Evolutionary conservation across 23 tunicate genomes (phyloP).

Genomic region (Halocynthia aurantium): DNA sequence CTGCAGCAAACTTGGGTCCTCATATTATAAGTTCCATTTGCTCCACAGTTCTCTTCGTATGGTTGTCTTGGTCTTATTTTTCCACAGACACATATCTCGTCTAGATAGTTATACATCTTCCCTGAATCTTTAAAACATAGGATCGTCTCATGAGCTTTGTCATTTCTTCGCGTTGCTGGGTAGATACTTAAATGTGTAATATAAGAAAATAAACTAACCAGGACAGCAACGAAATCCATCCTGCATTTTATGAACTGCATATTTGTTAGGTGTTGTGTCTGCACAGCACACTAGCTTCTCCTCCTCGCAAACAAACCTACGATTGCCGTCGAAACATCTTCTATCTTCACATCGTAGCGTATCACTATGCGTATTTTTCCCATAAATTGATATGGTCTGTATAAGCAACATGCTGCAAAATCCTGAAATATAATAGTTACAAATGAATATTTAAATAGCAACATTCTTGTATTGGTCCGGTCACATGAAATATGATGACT

Average conservation of each 20-base stretch:
- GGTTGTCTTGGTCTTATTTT: constrained; percentile 1
- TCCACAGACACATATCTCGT: constrained; percentile 12
- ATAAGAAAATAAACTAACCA: background rate
- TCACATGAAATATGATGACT: too few species aligned
- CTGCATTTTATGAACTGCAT: background rate
- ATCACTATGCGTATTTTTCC: too few species aligned
- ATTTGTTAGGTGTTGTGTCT: background rate
- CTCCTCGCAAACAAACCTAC: background rate
- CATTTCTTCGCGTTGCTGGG: background rate
- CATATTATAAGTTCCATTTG: background rate
- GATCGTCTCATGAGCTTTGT: background rate
- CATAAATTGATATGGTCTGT: too few species aligned
- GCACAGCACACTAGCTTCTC: background rate
- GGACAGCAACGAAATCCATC: constrained; percentile 7
- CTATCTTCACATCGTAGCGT: background rate
- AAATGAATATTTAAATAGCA: too few species aligned
- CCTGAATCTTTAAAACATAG: constrained; percentile 1
- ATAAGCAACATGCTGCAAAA: too few species aligned
- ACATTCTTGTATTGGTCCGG: too few species aligned
- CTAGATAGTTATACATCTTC: constrained; percentile 9
- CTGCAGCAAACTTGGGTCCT: constrained; percentile 22
- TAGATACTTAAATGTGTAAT: too few species aligned
- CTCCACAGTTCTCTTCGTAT: constrained; percentile 17
- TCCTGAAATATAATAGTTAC: too few species aligned
- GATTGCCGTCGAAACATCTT: background rate